Evolutionary conservation across 1,140 invertebrate species (phyloP), one percentile per base, ranked within the genome.

Genomic region (Caenorhabditis tropicalis): DNA sequence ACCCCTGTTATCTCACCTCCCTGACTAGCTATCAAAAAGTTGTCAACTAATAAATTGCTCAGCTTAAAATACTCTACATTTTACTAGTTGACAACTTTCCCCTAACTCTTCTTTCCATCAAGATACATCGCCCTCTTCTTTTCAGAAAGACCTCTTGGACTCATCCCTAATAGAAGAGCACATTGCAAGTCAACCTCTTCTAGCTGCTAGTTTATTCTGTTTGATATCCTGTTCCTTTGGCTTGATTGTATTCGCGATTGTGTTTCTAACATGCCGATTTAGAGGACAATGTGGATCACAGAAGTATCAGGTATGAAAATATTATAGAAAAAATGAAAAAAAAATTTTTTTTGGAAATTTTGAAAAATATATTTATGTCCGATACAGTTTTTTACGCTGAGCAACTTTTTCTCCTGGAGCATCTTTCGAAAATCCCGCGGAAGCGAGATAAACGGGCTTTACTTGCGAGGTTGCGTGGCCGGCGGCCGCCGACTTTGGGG

Each of bases 261-360:
- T 74, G n/a, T 74, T 74, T n/a, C 65, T 74, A 33, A 46, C n/a
- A 9, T 74, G 65, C 36, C 16, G 65, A n/a, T 74, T 74, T 43
- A 5, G 65, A 21, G 65, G 65, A 12, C 65, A 43, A 43, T 74
- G 65, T 74, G 65, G 65, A 43, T 74, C 65, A 0, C 65, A 74
- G n/a, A 74, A 74, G n/a, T 74, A 74, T 74, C 65, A 74, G n/a
- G 65, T 74, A 36, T 7, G 33, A 43, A 53, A 79, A 7, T 79
- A 3, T 79, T 39, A 10, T 10, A 58, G 19, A 58, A 15, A 16
- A 39, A 16, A 7, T 79, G 2, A 5, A 79, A 79, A 79, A 39
- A 79, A 7, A 7, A 5, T 39, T 39, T 27, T 70, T 70, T 31
- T 19, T 58, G 21, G 16, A 58, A 58, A 24, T 9, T 9, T 9